A percentile compares a stretch with the other conserved stretches of the same genome.
phyloP scores from a whole-genome alignment of 1,140 invertebrate genomes.

The Liolophura sinensis region DNA sequence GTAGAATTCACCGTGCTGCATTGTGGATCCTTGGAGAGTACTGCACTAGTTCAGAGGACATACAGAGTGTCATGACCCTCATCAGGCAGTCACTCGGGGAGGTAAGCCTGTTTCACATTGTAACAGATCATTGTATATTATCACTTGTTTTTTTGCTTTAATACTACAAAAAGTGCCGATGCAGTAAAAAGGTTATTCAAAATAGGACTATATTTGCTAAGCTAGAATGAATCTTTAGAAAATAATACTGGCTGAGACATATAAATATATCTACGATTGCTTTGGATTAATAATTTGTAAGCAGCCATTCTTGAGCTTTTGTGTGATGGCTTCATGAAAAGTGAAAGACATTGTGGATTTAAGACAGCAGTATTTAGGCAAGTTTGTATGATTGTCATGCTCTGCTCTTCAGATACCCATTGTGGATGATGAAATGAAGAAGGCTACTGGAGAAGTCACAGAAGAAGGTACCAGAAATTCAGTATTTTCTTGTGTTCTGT shows the following conservation, averaged over 20 bases:
- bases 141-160: too few species aligned
- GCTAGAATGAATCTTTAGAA: too few species aligned
- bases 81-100: conserved; percentile 80
- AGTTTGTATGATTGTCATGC: too few species aligned
- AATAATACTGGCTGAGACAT: too few species aligned
- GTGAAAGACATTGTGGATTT: too few species aligned
- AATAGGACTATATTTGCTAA: conserved; percentile 1
- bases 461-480: conserved; percentile 52
- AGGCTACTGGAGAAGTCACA: conserved; percentile 58
- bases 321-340: too few species aligned
- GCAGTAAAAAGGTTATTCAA: too few species aligned
- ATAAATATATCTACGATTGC: too few species aligned
- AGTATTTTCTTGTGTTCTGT: conserved; percentile 23
- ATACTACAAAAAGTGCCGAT: not conserved
- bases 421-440: conserved; percentile 83
- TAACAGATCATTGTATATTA: too few species aligned
- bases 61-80: conserved; percentile 77
- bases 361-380: too few species aligned
- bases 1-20: conserved; percentile 87
- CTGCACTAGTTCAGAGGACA: conserved; percentile 76
- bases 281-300: too few species aligned
- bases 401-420: conserved; percentile 71
- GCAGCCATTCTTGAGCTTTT: too few species aligned
- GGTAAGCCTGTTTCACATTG: conserved; percentile 50
- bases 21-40: conserved; percentile 99